Evolutionary conservation across 2,888 invertebrate species (phyloP).

Genomic region (Cephus spinipes): DNA sequence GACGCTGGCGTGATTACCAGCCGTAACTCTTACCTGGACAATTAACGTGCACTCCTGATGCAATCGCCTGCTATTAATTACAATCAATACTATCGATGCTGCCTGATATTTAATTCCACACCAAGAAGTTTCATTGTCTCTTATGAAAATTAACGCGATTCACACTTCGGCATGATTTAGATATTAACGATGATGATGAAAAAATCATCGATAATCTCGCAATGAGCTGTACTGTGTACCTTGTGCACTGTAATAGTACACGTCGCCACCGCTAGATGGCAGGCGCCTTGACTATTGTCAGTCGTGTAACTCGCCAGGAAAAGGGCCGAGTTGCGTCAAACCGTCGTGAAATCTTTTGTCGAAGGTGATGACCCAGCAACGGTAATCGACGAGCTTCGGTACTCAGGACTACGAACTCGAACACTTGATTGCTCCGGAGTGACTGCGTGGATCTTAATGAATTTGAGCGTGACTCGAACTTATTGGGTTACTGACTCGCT

Average conservation of each 20-base stretch:
- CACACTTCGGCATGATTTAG: neutral
- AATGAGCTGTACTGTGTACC: neutral
- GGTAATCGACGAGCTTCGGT: slow-evolving; percentile 2
- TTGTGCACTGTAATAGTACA: neutral
- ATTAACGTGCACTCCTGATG: slow-evolving; percentile 53
- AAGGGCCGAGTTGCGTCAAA: neutral
- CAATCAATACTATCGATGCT: slow-evolving; percentile 60
- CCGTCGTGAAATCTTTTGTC: slow-evolving; percentile 1
- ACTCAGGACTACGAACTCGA: neutral
- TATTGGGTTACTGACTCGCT: neutral
- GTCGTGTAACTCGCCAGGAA: neutral
- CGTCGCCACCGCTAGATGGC: neutral
- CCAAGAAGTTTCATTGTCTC: neutral
- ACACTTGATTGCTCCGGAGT: slow-evolving; percentile 6
- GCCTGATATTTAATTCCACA: slow-evolving; percentile 15
- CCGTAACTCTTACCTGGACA: slow-evolving; percentile 60
- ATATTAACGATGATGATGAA: neutral
- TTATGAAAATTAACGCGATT: neutral
- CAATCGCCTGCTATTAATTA: slow-evolving; percentile 63
- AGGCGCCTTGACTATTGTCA: neutral
- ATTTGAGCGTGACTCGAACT: slow-evolving; percentile 6
- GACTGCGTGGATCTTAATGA: slow-evolving; percentile 5
- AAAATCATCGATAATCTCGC: neutral
- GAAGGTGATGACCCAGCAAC: slow-evolving; percentile 4
- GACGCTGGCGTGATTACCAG: slow-evolving; percentile 55